Base-by-base conservation (phyloP, 2,797 vertebrate species). In the Lepus oiostolus region DNA sequence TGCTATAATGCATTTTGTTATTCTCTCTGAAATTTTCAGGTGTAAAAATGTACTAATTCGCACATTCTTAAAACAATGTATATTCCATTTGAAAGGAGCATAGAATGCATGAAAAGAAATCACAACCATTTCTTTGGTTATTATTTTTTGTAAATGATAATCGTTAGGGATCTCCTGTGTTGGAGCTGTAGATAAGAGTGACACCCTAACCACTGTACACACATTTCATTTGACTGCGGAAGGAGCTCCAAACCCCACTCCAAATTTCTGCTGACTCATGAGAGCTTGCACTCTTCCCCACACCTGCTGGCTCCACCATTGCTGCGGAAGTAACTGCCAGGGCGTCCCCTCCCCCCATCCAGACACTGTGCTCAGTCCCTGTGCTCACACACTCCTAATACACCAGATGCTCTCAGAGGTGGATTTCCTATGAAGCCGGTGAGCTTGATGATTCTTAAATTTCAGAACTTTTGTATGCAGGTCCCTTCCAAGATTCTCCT, bases 31-130 rank as follows among this genome's bases (percentile, higher is more conserved):
- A 32, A 62, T 63, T 76, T 83, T 88, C 60, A 42, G 71, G 52
- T 52, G 16, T 76, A 58, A 63, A 86, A 75, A 71, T 88, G 28
- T 86, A 32, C 67, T 77, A 38, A n/a, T 35, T 77, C 47, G 12
- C 11, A 80, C 65, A 68, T 86, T 93, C 83, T 80, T 85, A 95
- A 88, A 88, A 50, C 24, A 84, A 76, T 76, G 54, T 72, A 10
- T 38, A 70, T 94, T 91, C 83, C 63, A 81, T 83, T 94, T 76
- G 32, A 88, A 42, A 62, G 28, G 62, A 88, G 17, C 28, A 89
- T 42, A 32, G 4, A 93, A 65, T 24, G 28, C 19, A 65, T 85
- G 42, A 90, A 65, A 92, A 92, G 11, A 80, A 94, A 60, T 12
- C 89, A 38, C 26, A 26, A 68, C 0, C 21, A 86, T 67, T 86